These are phyloP conservation scores for Abrostola triplasia DNA, from an alignment of 2,888 invertebrate species.

Conservation along the genomic window DNA sequence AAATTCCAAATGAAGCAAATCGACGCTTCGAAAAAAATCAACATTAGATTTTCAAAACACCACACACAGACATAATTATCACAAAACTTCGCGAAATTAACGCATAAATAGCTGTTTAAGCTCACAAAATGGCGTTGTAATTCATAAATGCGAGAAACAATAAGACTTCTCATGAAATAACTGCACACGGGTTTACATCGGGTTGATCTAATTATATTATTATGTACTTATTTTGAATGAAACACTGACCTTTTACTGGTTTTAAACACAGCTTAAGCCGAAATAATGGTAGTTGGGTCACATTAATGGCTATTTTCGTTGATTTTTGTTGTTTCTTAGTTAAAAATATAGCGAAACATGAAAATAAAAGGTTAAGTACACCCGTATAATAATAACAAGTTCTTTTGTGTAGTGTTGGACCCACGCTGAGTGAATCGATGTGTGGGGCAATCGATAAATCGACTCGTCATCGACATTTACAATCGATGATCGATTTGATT, in stretches of 20 bases:
- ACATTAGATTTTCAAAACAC: constrained; percentile 47
- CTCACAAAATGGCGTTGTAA: constrained; percentile 81
- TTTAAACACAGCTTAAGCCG: constrained; percentile 53
- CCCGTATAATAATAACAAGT: constrained; percentile 84
- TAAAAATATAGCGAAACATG: constrained; percentile 79
- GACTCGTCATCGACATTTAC: not conserved
- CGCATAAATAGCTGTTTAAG: constrained; percentile 53
- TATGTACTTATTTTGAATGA: constrained; percentile 77
- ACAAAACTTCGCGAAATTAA: constrained; percentile 47
- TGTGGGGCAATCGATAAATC: constrained; percentile 1
- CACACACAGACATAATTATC: constrained; percentile 18
- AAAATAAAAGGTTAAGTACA: constrained; percentile 79
- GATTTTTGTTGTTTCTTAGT: constrained; percentile 69
- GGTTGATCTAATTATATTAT: constrained; percentile 76
- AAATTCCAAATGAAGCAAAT: constrained; percentile 16
- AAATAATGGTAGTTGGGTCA: constrained; percentile 55
- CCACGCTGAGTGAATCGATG: not conserved
- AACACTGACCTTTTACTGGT: constrained; percentile 72
- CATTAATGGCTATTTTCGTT: constrained; percentile 61
- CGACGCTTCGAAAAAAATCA: constrained; percentile 53
- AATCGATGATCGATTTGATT: no score
- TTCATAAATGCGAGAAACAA: constrained; percentile 78
- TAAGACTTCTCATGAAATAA: constrained; percentile 81
- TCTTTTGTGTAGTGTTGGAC: constrained; percentile 60
- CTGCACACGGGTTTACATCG: constrained; percentile 80